Conservation (phyloP, 2,888 invertebrate species). For the Kryphioiulus occultus region DNA sequence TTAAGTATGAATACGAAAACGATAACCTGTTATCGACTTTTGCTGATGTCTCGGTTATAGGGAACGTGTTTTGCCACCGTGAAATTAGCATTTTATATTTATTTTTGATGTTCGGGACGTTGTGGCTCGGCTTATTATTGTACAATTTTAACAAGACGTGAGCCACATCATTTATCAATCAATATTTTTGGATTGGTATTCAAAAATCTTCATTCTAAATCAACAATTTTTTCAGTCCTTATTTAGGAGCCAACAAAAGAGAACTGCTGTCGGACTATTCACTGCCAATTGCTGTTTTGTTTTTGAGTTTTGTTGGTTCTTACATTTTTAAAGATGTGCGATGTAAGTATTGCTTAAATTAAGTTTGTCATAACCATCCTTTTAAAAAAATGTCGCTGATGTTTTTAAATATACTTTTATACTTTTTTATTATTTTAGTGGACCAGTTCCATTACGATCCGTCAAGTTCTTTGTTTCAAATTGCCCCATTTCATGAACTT, state of each 20-base stretch:
- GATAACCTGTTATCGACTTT: neutral
- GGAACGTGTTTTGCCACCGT: constrained; percentile 61
- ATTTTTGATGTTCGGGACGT: constrained; percentile 68
- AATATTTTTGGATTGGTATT: neutral
- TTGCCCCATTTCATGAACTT: constrained; percentile 64
- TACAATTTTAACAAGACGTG: constrained; percentile 71
- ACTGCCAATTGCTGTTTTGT: constrained; percentile 68
- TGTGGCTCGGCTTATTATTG: constrained; percentile 69
- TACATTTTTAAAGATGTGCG: constrained; percentile 67
- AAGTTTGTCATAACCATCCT: too few relatives aligned
- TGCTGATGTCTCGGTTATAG: neutral
- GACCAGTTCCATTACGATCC: constrained; percentile 66
- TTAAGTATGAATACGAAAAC: neutral
- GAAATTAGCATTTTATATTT: constrained; percentile 69
- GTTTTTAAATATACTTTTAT: neutral
- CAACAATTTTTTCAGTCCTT: constrained; percentile 61
- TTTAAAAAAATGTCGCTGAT: too few relatives aligned
- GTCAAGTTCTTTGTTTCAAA: constrained; percentile 60
- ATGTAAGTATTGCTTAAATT: constrained; percentile 61
- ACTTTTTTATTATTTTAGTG: constrained; percentile 62
- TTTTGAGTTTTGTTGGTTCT: constrained; percentile 69
- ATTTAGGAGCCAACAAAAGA: constrained; percentile 67
- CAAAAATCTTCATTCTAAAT: too few relatives aligned
- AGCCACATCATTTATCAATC: constrained; percentile 54
- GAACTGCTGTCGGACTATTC: constrained; percentile 70